Evolutionary conservation across 1,140 invertebrate genomes (phyloP).

Genomic region (Pogonognathellus flavescens): DNA sequence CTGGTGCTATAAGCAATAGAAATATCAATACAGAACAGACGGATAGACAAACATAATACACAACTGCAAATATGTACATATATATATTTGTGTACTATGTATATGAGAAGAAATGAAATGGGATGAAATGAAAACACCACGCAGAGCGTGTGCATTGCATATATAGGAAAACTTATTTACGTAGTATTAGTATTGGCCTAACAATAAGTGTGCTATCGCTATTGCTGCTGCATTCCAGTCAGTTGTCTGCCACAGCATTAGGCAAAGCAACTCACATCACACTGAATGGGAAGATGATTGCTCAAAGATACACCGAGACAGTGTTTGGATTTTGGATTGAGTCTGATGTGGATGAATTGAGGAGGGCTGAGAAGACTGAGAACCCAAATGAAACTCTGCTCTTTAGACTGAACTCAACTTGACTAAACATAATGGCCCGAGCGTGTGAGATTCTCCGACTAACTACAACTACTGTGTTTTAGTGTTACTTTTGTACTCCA

Average conservation of each 20-base stretch:
- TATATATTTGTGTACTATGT: no score
- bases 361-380: conserved; percentile 15
- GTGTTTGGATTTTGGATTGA: conserved; percentile 40
- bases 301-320: conserved; percentile 39
- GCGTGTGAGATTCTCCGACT: conserved; percentile 26
- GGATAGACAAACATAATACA: background rate
- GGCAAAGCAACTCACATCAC: background rate
- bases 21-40: conserved; percentile 9
- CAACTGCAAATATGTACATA: background rate
- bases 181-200: background rate
- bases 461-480: background rate
- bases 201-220: conserved; percentile 6
- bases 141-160: no score
- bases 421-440: conserved; percentile 23
- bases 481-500: no score
- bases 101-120: background rate
- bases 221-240: no score
- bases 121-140: no score
- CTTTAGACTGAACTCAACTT: conserved; percentile 33
- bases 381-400: background rate
- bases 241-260: background rate
- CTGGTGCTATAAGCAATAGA: background rate
- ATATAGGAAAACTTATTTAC: no score
- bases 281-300: conserved; percentile 47
- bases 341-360: conserved; percentile 51